Percentiles rank a stretch among this genome's conserved stretches.
These are phyloP conservation scores for Enteromius viviparus DNA, from an alignment of 2,797 vertebrate genomes.

Conservation along the genomic window DNA sequence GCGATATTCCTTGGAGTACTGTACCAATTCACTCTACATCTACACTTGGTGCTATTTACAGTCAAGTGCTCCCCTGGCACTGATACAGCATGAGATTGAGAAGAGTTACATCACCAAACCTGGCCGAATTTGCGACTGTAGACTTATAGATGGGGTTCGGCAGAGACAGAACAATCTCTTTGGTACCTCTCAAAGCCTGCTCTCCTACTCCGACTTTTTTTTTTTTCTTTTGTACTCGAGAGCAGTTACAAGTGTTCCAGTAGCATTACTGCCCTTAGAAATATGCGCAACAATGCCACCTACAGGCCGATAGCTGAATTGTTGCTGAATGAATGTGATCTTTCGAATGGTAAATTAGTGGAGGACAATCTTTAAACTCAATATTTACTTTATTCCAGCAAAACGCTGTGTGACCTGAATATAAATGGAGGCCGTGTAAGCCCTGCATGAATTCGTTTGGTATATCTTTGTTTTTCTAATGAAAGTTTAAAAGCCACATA, in stretches of 20 bases:
- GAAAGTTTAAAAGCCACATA: conserved; percentile 19
- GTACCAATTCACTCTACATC: conserved; percentile 57
- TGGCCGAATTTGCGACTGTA: not conserved
- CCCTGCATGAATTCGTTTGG: conserved; percentile 44
- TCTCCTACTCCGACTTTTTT: conserved; percentile 24
- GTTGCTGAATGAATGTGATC: conserved; percentile 42
- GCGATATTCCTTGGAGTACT: conserved; percentile 36
- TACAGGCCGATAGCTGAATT: conserved; percentile 32
- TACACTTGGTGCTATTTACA: conserved; percentile 74
- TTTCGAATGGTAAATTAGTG: conserved; percentile 45
- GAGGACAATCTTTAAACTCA: conserved; percentile 51
- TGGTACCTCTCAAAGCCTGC: conserved; percentile 24
- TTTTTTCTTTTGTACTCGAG: conserved; percentile 32
- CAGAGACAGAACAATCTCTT: not conserved
- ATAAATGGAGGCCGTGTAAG: conserved; percentile 28
- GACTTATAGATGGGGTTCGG: conserved; percentile 14
- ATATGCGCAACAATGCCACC: conserved; percentile 27
- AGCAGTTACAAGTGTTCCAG: conserved; percentile 45
- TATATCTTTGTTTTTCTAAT: conserved; percentile 23
- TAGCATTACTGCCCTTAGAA: conserved; percentile 54
- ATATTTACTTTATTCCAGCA: not conserved
- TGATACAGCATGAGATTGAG: conserved; percentile 55
- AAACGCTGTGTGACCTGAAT: conserved; percentile 14
- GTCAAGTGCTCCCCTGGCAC: conserved; percentile 61
- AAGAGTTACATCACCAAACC: conserved; percentile 61